A percentile compares a stretch with the other conserved stretches of the same genome.
Evolutionary conservation across 2,113 vertebrate genomes (phyloP).

Genomic region (Callionymus lyra): DNA sequence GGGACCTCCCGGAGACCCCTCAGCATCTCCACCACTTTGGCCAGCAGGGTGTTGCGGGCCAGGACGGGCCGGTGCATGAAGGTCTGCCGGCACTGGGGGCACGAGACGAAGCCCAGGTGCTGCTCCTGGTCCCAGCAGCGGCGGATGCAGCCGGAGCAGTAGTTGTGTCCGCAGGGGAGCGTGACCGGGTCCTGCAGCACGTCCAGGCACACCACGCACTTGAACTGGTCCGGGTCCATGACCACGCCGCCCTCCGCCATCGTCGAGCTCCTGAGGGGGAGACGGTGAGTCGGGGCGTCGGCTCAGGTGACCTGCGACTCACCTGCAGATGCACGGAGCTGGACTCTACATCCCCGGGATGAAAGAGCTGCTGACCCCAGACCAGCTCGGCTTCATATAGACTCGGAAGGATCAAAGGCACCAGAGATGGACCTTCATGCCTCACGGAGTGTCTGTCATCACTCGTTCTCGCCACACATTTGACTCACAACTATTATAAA

Average conservation of each 20-base stretch:
- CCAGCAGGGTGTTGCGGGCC: slow-evolving; percentile 64
- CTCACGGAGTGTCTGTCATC: too few species aligned
- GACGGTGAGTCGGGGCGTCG: too few species aligned
- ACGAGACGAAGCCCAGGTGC: slow-evolving; percentile 50
- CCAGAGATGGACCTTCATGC: too few species aligned
- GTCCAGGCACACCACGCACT: slow-evolving; percentile 68
- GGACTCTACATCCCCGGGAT: too few species aligned
- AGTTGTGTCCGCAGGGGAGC: slow-evolving; percentile 69
- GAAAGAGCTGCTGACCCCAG: too few species aligned
- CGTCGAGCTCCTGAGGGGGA: background rate
- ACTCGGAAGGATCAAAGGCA: too few species aligned
- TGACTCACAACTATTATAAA: too few species aligned
- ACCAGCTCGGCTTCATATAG: too few species aligned
- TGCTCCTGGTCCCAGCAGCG: slow-evolving; percentile 70
- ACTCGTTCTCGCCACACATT: too few species aligned
- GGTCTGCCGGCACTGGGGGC: slow-evolving; percentile 65
- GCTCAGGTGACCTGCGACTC: too few species aligned
- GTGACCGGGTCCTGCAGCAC: slow-evolving; percentile 60
- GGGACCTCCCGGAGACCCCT: slow-evolving; percentile 27
- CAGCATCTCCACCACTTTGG: slow-evolving; percentile 67
- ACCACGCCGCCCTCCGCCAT: slow-evolving; percentile 65
- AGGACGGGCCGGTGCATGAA: slow-evolving; percentile 64
- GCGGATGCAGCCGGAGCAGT: slow-evolving; percentile 61
- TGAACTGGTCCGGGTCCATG: slow-evolving; percentile 66
- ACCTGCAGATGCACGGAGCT: too few species aligned